Evolutionary conservation across 2,888 invertebrate species (phyloP), one percentile per base, ranked within the genome.

Genomic region (Caenorhabditis parvicauda): DNA sequence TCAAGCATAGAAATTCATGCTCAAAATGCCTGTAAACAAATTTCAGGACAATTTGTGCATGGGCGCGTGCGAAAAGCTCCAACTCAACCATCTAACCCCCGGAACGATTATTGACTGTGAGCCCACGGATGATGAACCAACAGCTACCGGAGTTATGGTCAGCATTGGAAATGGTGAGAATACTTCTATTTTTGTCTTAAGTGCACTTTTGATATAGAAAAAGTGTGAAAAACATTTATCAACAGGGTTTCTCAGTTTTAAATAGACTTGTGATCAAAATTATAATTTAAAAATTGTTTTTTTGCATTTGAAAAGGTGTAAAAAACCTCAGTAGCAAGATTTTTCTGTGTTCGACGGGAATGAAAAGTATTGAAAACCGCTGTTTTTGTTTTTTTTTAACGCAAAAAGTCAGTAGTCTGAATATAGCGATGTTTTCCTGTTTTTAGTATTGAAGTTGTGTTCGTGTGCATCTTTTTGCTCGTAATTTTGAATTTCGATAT

Each of bases 51-150:
- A 60, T 35, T 17, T 67, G 43, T 60, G 55, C 35, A 49, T 58
- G 49, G 48, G 59, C 7, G 62, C 55, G 32, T 63, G 64, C 37
- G 70, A 70, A 42, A 64, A 56, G 25, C 65, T 79, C 2, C 53
- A 64, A 28, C 37, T 71, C 37, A 70, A 72, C 49, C 62, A 74
- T 19, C 55, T 79, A 24, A 75, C 74, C 75, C 79, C 79, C 1
- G 79, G 79, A 28, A 77, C 79, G 2, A 67, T 79, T 32, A 39
- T 79, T 1, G 66, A 67, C 28, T 75, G 72, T 35, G 66, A 66
- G 32, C 79, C 79, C 24, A 69, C 67, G 5, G 66, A 70, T 49
- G 73, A 72, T 19, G 65, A 66, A 43, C 50, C 63, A 12, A 53
- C 52, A 0, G 50, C 54, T 6, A 60, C 44, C 7, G 79, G 79